Base-by-base conservation (phyloP, 2,113 vertebrate species). In the Syrrhaptes paradoxus region DNA sequence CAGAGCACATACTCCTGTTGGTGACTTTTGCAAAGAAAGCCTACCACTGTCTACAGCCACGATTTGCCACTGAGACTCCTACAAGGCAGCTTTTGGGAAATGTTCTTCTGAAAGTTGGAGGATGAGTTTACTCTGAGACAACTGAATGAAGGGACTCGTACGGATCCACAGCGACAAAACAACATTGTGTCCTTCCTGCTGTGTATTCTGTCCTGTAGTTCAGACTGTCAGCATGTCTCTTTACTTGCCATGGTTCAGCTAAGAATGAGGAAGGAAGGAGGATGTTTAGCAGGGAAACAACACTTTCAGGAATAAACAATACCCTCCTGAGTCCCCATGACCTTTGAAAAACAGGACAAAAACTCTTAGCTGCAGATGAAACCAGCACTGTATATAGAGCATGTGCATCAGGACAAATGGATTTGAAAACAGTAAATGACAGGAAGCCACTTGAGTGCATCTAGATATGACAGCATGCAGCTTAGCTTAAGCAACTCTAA, bases 181-280 rank as follows among this genome's bases (percentile, higher is more conserved):
- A 17, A 17, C 1, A 0, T 17, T 0, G 5, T 41, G 24, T 67
- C 67, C 52, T 95, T 91, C 59, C 85, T 48, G 58, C 59, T 46
- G 36, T 4, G 1, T 6, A 6, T 49, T 49, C 26, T 63, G 29
- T 54, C 7, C 0, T 31, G 48, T 29, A 20, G 52, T 52, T 85
- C 63, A 61, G 32, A n/a, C 63, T 3, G 0, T n/a, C 0, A 0
- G 38, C 57, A 45, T 67, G 34, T 71, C 85, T 43, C 87, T 77
- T 85, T 25, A 14, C 61, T 86, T 21, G 13, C 38, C 3, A 1
- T 25, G 22, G n/a, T 89, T 91, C 7, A 72, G 57, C 28, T 26
- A 38, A 75, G 63, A 85, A 55, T 22, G 51, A 83, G 91, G 78
- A 91, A 93, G 89, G 91, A 95, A 89, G 45, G 74, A 85, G 65